Conservation (phyloP, 2,888 invertebrate genomes). For the Mythimna albipuncta region DNA sequence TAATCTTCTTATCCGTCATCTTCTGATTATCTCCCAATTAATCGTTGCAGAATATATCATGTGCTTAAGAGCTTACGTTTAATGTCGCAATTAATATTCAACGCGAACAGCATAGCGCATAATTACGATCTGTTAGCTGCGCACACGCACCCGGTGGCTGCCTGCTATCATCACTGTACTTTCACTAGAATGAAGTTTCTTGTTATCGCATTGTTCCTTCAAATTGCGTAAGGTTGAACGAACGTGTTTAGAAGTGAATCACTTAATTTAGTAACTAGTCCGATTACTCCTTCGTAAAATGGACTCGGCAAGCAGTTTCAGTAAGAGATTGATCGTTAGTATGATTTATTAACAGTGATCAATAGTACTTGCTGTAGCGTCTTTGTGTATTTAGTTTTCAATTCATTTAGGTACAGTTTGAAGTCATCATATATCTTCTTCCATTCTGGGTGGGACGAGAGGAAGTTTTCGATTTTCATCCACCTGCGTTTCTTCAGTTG, state of each 20-base stretch:
- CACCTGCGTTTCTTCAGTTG: too few species aligned
- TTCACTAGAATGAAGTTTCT: constrained; percentile 64
- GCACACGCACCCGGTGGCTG: constrained; percentile 57
- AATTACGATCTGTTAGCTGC: constrained; percentile 58
- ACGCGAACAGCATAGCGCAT: constrained; percentile 55
- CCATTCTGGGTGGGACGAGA: too few species aligned
- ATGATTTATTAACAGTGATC: constrained; percentile 6
- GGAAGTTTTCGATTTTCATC: too few species aligned
- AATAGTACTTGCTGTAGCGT: constrained; percentile 6
- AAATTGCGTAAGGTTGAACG: constrained; percentile 56
- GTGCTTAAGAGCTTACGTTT: constrained; percentile 46
- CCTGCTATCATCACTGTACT: constrained; percentile 62
- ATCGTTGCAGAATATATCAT: constrained; percentile 44
- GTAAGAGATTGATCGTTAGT: not conserved
- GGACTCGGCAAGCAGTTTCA: not conserved
- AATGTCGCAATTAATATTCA: constrained; percentile 60
- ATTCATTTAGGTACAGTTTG: not conserved
- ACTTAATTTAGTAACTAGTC: constrained; percentile 21
- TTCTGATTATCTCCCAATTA: constrained; percentile 45
- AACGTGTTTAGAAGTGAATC: constrained; percentile 45
- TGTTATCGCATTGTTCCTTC: constrained; percentile 62
- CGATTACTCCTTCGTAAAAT: not conserved
- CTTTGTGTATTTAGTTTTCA: not conserved
- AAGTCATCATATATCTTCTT: too few species aligned
- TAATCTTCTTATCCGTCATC: not conserved